Evolutionary conservation across 2,113 vertebrate species (phyloP).

Genomic region (Xenotilapia longispinis): DNA sequence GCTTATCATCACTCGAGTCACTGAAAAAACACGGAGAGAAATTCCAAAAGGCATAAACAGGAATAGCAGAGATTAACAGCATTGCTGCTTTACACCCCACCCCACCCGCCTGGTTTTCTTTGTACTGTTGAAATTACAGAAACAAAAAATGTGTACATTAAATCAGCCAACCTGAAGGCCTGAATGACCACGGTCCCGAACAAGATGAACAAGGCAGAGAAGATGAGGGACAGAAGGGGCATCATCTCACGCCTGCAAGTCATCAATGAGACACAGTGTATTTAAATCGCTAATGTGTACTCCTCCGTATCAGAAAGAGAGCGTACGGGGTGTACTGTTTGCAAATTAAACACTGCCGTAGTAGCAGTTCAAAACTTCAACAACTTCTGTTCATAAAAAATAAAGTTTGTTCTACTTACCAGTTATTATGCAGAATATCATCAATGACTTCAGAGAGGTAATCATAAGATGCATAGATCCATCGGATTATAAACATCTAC

Average conservation of each 20-base stretch:
- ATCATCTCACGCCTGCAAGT: constrained; percentile 92
- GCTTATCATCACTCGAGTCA: constrained; percentile 84
- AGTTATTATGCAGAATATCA: constrained; percentile 89
- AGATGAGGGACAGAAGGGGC: constrained; percentile 92
- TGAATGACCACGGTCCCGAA: constrained; percentile 94
- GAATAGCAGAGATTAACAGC: not conserved
- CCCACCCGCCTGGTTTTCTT: rapidly evolving
- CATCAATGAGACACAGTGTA: not conserved
- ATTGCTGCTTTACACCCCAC: not conserved
- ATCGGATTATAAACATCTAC: constrained; percentile 89
- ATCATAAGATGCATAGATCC: constrained; percentile 80
- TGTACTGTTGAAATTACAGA: not conserved
- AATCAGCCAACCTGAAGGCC: constrained; percentile 83
- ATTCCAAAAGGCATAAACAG: not conserved
- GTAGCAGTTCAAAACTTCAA: not conserved
- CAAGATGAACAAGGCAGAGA: constrained; percentile 93
- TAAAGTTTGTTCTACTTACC: constrained; percentile 63
- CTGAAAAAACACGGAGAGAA: constrained; percentile 60
- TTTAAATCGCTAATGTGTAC: not conserved
- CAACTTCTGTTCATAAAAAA: not conserved
- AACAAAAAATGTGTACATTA: not conserved
- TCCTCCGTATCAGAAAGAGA: not conserved
- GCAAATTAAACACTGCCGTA: not conserved
- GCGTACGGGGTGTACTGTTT: not conserved
- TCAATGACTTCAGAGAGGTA: constrained; percentile 83